Percentiles rank a stretch among this genome's conserved stretches.
phyloP scores from a whole-genome alignment of 2,113 vertebrate species.

The Bucco capensis region DNA sequence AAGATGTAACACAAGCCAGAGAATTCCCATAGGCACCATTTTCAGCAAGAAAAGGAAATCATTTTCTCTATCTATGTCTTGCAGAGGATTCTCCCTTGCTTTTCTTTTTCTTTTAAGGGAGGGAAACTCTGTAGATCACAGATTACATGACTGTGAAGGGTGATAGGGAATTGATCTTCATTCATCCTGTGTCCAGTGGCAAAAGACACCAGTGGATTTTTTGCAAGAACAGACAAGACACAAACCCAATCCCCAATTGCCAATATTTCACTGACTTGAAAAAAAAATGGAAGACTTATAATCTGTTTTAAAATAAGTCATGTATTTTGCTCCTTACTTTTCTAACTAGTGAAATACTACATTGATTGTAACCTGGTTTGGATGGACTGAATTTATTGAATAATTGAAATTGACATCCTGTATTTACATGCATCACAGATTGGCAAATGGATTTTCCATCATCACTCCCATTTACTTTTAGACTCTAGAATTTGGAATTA shows the following conservation, averaged over 20 bases:
- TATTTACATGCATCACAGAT: background rate
- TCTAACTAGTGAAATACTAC: background rate
- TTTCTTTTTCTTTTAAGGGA: background rate
- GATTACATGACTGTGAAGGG: background rate
- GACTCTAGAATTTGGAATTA: background rate
- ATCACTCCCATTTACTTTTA: background rate
- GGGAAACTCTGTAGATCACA: background rate
- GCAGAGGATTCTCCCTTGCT: background rate
- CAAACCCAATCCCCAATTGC: background rate
- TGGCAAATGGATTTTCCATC: background rate
- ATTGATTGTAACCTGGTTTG: background rate
- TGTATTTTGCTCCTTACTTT: background rate
- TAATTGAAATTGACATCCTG: background rate
- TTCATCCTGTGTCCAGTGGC: background rate
- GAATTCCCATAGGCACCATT: conserved; percentile 38
- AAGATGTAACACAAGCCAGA: background rate
- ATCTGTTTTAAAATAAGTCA: background rate
- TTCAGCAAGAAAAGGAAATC: conserved; percentile 12
- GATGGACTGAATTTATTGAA: background rate
- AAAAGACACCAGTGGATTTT: background rate
- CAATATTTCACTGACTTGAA: background rate
- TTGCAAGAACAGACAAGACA: background rate
- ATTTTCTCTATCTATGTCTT: background rate
- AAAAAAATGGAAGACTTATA: background rate
- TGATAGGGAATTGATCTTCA: conserved; percentile 24